Base-by-base conservation (phyloP, 1,140 invertebrate genomes). In the Sweltsa coloradensis region DNA sequence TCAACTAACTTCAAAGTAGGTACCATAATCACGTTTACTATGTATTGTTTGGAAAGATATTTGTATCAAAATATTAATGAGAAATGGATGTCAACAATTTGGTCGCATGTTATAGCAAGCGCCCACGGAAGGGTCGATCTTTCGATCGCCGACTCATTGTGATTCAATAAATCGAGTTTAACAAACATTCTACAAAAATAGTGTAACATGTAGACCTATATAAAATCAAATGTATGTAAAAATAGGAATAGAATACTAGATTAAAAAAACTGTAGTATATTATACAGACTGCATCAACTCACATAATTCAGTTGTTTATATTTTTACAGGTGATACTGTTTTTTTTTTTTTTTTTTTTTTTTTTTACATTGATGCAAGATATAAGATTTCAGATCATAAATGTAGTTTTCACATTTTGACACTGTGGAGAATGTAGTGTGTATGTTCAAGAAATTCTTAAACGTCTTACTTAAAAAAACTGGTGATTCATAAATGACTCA, bases 41-140 rank as follows among this genome's bases (percentile, higher is more conserved):
- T 36, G 7, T 40, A 14, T 0, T 40, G n/a, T n/a, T n/a, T n/a
- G n/a, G n/a, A n/a, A 34, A 31, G 16, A 44, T 31, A 31, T 44
- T 44, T 44, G 42, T 44, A 44, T 44, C 42, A 44, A 44, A n/a
- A n/a, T n/a, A n/a, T n/a, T 19, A 6, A 44, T 44, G 6, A 21
- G 22, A 22, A 16, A 29, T 11, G 13, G 2, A 13, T 31, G 34
- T 13, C 29, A 31, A 44, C 42, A 44, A 44, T 13, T n/a, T 44
- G 42, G 42, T 31, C 42, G 42, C 42, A 44, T 44, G 42, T 29
- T 44, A 31, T 44, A 44, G 27, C 34, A 31, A 18, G 24, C 25
- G n/a, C n/a, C n/a, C n/a, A n/a, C n/a, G n/a, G n/a, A 18, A 34
- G 26, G 14, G 42, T 21, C 18, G 34, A 31, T 7, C 42, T 21